These are phyloP conservation scores for Eciton burchellii DNA, from an alignment of 1,140 invertebrate genomes.

Conservation along the genomic window DNA sequence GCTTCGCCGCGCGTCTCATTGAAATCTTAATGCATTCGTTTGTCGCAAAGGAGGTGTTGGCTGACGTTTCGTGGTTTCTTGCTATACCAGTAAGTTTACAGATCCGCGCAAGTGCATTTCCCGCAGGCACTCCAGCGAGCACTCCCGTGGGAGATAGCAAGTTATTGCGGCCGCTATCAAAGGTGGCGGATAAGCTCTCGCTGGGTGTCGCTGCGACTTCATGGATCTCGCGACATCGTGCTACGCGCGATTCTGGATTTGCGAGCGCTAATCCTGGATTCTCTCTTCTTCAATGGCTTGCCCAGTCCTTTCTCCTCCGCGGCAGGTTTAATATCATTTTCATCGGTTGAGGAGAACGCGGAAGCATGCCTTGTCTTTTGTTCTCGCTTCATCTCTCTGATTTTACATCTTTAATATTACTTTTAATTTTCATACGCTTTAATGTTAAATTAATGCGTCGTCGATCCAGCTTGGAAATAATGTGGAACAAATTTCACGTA, in stretches of 20 bases:
- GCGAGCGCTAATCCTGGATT: neutral
- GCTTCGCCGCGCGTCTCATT: conserved; percentile 26
- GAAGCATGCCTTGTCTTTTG: neutral
- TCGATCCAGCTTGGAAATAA: conserved; percentile 22
- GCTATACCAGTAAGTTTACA: conserved; percentile 27
- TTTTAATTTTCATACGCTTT: too few species aligned
- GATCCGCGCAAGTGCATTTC: conserved; percentile 31
- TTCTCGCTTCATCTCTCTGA: too few species aligned
- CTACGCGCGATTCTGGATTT: neutral
- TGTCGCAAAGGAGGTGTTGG: conserved; percentile 21
- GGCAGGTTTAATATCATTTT: conserved; percentile 28
- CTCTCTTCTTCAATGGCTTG: neutral
- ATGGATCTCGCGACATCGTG: conserved; percentile 22
- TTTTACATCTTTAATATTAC: too few species aligned
- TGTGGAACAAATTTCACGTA: conserved; percentile 3
- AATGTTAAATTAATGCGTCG: too few species aligned
- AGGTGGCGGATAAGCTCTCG: conserved; percentile 39
- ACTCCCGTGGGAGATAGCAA: conserved; percentile 25
- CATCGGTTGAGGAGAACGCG: neutral
- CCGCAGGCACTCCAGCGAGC: conserved; percentile 8
- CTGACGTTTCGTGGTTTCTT: conserved; percentile 20
- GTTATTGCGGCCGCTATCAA: conserved; percentile 42
- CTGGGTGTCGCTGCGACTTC: neutral
- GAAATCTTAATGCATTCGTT: conserved; percentile 49
- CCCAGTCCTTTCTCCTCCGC: neutral